Evolutionary conservation across 2,797 vertebrate genomes (phyloP).

Genomic region (Petrocephalus sullivani): DNA sequence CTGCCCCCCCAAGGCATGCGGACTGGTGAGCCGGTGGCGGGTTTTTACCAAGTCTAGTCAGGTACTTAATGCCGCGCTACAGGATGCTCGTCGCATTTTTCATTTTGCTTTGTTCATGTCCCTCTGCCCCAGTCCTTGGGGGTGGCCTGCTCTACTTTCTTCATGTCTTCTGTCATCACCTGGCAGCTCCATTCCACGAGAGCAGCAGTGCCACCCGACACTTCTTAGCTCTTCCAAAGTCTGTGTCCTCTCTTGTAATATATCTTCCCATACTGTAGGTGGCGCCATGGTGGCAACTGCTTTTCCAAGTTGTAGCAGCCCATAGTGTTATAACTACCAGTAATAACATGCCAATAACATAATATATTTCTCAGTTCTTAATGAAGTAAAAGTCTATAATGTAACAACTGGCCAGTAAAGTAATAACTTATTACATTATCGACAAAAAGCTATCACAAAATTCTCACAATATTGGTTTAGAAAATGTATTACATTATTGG

Average conservation of each 20-base stretch:
- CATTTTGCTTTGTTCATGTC: background rate
- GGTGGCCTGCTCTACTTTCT: background rate
- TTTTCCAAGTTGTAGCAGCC: background rate
- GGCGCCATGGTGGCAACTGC: background rate
- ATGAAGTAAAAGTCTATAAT: background rate
- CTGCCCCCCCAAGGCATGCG: conserved; percentile 53
- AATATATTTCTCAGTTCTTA: background rate
- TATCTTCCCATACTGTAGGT: background rate
- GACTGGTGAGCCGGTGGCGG: conserved; percentile 57
- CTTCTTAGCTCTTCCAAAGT: background rate
- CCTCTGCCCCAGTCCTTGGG: background rate
- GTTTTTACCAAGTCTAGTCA: conserved; percentile 32
- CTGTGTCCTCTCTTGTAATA: background rate
- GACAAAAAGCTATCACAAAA: background rate
- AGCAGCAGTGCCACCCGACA: background rate
- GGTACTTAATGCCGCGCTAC: conserved; percentile 44
- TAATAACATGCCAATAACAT: background rate
- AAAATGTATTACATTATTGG: background rate
- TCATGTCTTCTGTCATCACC: background rate
- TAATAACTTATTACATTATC: background rate
- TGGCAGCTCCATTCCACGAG: background rate
- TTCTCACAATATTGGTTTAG: background rate
- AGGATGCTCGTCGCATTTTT: background rate
- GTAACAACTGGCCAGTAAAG: background rate
- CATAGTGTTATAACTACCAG: background rate